Percentiles rank a stretch among this genome's conserved stretches.
Conservation (phyloP, 2,113 vertebrate species). For the Siniperca knerii region DNA sequence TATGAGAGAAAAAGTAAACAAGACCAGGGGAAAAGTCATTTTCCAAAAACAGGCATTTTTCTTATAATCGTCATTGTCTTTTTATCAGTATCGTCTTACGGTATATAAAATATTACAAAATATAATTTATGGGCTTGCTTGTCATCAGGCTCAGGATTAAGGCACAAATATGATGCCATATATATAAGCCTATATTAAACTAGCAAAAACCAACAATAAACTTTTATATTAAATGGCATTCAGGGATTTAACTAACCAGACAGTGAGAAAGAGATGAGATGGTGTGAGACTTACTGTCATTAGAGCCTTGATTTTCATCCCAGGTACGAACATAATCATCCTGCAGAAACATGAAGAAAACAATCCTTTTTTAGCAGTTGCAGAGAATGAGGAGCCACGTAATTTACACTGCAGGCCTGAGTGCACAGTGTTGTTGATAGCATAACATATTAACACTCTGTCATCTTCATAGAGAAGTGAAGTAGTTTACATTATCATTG, state of each 20-base stretch:
- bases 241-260: not conserved
- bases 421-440: not conserved
- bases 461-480: conserved; percentile 38
- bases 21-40: not conserved
- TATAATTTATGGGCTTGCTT: too few species aligned
- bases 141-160: not conserved
- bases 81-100: not conserved
- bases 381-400: not conserved
- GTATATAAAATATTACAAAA: not conserved
- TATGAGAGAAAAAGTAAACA: not conserved
- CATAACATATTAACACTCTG: conserved; percentile 19
- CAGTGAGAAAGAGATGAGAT: not conserved
- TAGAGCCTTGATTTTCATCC: conserved; percentile 91
- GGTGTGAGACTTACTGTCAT: conserved; percentile 87
- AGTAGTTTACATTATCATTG: conserved; percentile 47
- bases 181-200: not conserved
- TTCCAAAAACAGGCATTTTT: not conserved
- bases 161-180: not conserved
- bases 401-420: conserved; percentile 27
- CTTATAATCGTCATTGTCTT: too few species aligned
- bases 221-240: not conserved
- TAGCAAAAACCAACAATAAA: not conserved
- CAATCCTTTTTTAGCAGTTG: conserved; percentile 26
- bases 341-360: conserved; percentile 78
- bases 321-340: conserved; percentile 94